Evolutionary conservation across 2,888 invertebrate species (phyloP), one percentile per base, ranked within the genome.

Genomic region (Amiota mariae): DNA sequence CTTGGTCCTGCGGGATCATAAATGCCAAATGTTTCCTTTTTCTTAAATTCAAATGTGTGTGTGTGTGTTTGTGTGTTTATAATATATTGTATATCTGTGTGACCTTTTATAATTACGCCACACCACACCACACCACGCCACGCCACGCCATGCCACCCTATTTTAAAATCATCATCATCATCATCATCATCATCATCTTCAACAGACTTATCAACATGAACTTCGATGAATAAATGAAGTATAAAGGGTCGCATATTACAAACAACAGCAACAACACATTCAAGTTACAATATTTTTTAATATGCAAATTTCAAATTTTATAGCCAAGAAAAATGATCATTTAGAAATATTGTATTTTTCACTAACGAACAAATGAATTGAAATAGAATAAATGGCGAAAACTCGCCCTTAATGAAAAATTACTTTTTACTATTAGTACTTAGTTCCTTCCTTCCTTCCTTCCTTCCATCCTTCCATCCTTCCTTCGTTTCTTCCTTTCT

Each of bases 11-110:
- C 84, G 85, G 85, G 83, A 83, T 72, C 77, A 75, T 75, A 74
- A 81, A 76, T 76, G 82, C 84, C 83, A 83, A 83, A 85, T 83
- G 85, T 76, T 79, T 85, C 61, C 80, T 81, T 85, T 85, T 81
- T 67, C 8, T 20, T n/a, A 1, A 24, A 24, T 24, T 36, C 36
- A 13, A 36, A 18, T 48, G 3, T 64, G n/a, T 46, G 64, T 46
- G 11, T 36, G 66, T 67, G 49, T 67, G 51, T 67, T 51, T 57
- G 57, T 9, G 8, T 20, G n/a, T 67, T 24, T 49, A 9, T 10
- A 24, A 18, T 15, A 20, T 13, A n/a, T n/a, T n/a, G n/a, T 48
- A 66, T 46, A 49, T 51, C 18, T 51, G 13, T 67, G 51, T 67
- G 67, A 67, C 67, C 67, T 67, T 67, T 67, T 67, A 67, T 67